Conservation (phyloP, 2,113 vertebrate species). For the cat (Felis catus) region DNA sequence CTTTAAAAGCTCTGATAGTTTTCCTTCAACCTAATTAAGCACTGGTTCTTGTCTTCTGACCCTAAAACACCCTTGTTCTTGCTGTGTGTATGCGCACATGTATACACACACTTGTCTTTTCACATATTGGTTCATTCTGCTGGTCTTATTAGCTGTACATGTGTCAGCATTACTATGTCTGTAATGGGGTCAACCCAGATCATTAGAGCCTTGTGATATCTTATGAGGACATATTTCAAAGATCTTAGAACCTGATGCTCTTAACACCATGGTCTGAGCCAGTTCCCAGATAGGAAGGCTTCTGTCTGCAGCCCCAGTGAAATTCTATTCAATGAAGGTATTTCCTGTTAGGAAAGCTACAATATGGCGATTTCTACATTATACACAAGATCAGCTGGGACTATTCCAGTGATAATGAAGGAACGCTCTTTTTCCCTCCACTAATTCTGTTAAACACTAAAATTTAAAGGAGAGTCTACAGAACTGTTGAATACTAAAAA, state of each 20-base stretch:
- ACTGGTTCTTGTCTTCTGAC: neutral
- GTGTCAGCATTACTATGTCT: neutral
- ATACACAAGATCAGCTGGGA: neutral
- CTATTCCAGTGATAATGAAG: constrained; percentile 24
- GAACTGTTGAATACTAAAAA: neutral
- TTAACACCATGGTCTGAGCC: neutral
- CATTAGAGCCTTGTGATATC: neutral
- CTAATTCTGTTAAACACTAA: constrained; percentile 28
- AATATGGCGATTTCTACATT: neutral
- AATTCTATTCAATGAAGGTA: neutral
- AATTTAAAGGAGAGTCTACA: neutral
- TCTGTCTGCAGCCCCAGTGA: neutral
- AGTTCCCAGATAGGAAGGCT: neutral
- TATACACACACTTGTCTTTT: neutral
- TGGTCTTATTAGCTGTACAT: neutral
- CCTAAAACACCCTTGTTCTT: neutral
- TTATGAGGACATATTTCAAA: neutral
- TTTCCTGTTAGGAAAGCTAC: constrained; percentile 41
- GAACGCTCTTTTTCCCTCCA: neutral
- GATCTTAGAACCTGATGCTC: neutral
- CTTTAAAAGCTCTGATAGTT: neutral
- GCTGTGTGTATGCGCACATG: neutral
- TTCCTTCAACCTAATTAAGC: constrained; percentile 39
- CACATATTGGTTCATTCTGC: neutral
- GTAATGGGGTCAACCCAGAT: neutral